Conservation (phyloP, 2,113 vertebrate genomes). For the Telmatochromis bifrenatus region DNA sequence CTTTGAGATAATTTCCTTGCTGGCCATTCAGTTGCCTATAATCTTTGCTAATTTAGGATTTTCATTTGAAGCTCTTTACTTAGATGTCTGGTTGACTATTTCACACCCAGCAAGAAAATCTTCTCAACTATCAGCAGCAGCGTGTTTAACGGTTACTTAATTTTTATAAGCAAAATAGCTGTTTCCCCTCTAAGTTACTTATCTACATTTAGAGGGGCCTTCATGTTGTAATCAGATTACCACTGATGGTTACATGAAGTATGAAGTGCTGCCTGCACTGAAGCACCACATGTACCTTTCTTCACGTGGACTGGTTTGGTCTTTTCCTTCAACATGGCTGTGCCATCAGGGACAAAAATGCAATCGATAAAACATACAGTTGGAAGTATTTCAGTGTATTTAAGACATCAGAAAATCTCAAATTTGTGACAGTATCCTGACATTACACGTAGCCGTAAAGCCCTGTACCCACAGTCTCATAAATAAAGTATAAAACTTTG, state of each 20-base stretch:
- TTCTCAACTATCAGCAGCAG: background rate
- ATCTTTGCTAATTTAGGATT: background rate
- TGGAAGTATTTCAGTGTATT: background rate
- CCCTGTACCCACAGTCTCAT: background rate
- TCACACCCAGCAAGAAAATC: background rate
- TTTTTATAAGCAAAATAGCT: background rate
- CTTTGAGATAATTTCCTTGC: background rate
- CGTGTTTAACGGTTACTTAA: background rate
- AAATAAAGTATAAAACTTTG: background rate
- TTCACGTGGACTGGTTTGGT: background rate
- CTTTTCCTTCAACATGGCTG: slow-evolving; percentile 2
- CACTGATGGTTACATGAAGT: background rate
- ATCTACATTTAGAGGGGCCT: background rate
- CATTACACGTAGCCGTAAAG: background rate
- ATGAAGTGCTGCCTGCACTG: background rate
- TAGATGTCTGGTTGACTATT: background rate
- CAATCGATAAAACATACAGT: background rate
- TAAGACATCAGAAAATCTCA: background rate
- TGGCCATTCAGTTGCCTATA: background rate
- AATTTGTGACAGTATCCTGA: background rate
- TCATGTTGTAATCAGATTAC: background rate
- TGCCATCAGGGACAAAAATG: background rate
- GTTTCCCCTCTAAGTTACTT: background rate
- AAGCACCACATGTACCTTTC: slow-evolving; percentile 23
- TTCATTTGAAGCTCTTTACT: background rate